These are phyloP conservation scores for Drosophila prostipennis DNA, from an alignment of 2,888 invertebrate genomes.

Conservation along the genomic window DNA sequence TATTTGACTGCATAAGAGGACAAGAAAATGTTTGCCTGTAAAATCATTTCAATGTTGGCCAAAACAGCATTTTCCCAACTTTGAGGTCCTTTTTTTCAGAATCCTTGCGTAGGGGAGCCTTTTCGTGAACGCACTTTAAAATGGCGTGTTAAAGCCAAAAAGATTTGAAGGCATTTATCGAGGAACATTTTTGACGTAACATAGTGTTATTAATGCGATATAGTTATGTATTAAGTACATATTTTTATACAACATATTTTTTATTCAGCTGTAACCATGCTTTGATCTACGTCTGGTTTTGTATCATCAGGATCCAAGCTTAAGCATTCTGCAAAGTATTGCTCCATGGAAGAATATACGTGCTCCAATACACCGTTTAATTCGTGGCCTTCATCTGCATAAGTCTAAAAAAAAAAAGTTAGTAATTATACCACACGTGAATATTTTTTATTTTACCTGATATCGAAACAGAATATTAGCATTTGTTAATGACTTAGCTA, in stretches of 20 bases:
- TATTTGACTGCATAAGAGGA: too few species aligned
- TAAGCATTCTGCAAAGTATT: constrained; percentile 95
- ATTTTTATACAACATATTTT: neutral
- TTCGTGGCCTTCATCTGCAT: constrained; percentile 96
- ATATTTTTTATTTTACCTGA: constrained; percentile 88
- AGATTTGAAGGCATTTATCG: too few species aligned
- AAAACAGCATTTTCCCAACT: too few species aligned
- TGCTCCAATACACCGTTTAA: constrained; percentile 94
- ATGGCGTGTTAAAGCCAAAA: too few species aligned
- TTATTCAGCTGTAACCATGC: constrained; percentile 82
- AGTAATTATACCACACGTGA: neutral
- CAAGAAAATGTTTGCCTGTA: too few species aligned
- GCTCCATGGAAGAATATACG: constrained; percentile 96
- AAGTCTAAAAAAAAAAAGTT: constrained; percentile 87
- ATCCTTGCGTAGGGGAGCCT: too few species aligned
- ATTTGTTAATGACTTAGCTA: constrained; percentile 94
- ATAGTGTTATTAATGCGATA: too few species aligned
- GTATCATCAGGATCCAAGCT: constrained; percentile 92
- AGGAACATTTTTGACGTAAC: too few species aligned
- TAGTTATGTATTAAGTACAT: neutral
- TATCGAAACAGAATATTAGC: constrained; percentile 95
- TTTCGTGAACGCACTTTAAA: too few species aligned
- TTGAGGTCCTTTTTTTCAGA: too few species aligned
- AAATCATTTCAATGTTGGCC: too few species aligned
- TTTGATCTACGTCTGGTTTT: constrained; percentile 85